Base-by-base conservation (phyloP, 1,140 invertebrate genomes). In the Bombus turneri region DNA sequence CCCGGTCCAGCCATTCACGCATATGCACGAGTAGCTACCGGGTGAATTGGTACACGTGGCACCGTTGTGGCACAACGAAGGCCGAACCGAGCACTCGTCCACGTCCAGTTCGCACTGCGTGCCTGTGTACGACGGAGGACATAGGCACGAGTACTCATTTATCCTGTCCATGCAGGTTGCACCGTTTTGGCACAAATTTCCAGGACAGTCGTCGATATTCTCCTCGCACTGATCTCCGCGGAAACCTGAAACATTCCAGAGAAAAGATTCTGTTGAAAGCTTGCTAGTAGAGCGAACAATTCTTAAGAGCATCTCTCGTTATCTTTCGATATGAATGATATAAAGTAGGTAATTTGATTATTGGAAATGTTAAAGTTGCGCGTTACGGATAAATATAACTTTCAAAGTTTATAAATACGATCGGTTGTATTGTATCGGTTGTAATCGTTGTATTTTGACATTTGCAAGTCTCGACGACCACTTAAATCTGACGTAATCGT, bases 1-100 rank as follows among this genome's bases (percentile, higher is more conserved):
- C 8, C 98, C 98, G 0, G 97, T 98, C 98, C 98, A 99, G 31
- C 98, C 98, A 92, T 99, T 99, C 53, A 99, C 98, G 94, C 99
- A 99, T 92, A 99, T 99, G 95, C 99, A 99, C 2, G 98, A 98
- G 95, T 98, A 99, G 12, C 98, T 97, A 64, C 98, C 98, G 39
- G 97, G 95, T 0, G 97, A 97, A 95, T 99, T 99, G 53, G 98
- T 98, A 93, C 98, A 99, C 4, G 98, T 99, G 4, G 98, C 98
- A 1, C 98, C 98, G 94, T 99, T 99, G 95, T 98, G 98, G 91
- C 98, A 99, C 2, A 98, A 97, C 71, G 97, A 97, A 0, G 98
- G 98, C 80, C 97, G 96, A 91, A 97, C 94, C 69, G 97, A 96
- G 91, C 97, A 98, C 93, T 98, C 97, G 93, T 98, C 97, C 47